phyloP scores from a whole-genome alignment of 2,888 invertebrate genomes.

The Pseudococcus longispinus region DNA sequence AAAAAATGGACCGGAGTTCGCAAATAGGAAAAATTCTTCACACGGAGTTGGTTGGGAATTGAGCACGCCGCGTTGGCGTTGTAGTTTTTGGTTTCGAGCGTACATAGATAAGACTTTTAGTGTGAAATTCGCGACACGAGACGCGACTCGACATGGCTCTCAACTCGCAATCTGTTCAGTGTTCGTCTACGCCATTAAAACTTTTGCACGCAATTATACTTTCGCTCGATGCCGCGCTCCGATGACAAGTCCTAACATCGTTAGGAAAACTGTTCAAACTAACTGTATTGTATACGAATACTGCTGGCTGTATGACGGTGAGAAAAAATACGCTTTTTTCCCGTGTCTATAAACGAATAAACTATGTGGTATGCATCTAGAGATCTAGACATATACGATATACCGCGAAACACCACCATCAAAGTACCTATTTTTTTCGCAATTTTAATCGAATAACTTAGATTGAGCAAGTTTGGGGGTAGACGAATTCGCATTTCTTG shows the following conservation, averaged over 20 bases:
- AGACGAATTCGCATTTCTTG: neutral
- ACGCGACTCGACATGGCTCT: neutral
- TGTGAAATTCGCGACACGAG: neutral
- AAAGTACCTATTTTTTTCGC: neutral
- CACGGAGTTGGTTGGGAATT: neutral
- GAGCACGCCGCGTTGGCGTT: neutral
- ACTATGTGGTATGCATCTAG: neutral
- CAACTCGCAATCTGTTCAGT: neutral
- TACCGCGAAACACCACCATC: neutral
- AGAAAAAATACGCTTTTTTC: neutral
- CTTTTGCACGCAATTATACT: conserved; percentile 20
- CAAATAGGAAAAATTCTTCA: neutral
- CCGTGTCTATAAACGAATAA: neutral
- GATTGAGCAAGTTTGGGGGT: neutral
- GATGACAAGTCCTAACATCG: conserved; percentile 17
- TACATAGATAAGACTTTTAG: neutral
- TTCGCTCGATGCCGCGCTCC: neutral
- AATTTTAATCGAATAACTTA: neutral
- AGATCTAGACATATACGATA: neutral
- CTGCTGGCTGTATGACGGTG: neutral
- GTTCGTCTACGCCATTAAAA: conserved; percentile 10
- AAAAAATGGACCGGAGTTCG: too few relatives aligned
- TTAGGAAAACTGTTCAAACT: conserved; percentile 6
- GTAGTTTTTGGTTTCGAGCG: conserved; percentile 9
- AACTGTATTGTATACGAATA: neutral